Base-by-base conservation (phyloP, 2,797 vertebrate genomes). In the Podarcis lilfordi region DNA sequence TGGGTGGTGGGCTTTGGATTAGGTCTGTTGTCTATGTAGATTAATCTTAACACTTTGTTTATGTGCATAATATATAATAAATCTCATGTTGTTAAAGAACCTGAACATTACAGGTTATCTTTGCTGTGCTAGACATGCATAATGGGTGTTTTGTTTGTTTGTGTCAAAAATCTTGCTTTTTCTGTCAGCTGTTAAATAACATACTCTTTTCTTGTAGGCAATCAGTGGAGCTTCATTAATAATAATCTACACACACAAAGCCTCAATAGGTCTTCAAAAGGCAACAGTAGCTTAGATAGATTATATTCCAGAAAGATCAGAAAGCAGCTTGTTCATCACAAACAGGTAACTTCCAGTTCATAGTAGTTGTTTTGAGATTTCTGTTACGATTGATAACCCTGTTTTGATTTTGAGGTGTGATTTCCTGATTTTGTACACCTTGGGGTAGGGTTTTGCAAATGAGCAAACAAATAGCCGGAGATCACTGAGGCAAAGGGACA, bases 181-280 rank as follows among this genome's bases (percentile, higher is more conserved):
- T 76, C 15, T 77, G 4, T 81, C 69, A 75, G 19, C 27, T n/a
- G n/a, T 35, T 74, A 85, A 88, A 8, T 88, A 59, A 88, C 3
- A 25, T 0, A 15, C n/a, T 84, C 55, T 88, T 59, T 77, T 80
- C 55, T 37, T 76, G 3, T 94, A 99, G 99, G 99, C 86, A 99
- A 98, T 94, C 99, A 99, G 92, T 99, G 99, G 99, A 99, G 98
- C 97, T 99, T 99, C 95, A 99, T 99, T 95, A 99, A 99, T 89
- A 99, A 99, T 92, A 99, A 97, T 93, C 98, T 99, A 86, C 99
- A 99, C 92, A 98, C 98, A 80, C 98, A 99, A 94, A 98, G 96
- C 92, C 96, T 98, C 87, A 98, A 94, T 96, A 97, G 98, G 88
- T 98, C 98, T 15, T 96, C 98, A 88, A 99, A 99, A 97, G 98